Evolutionary conservation across 2,797 vertebrate species (phyloP).

Genomic region (Todus mexicanus): DNA sequence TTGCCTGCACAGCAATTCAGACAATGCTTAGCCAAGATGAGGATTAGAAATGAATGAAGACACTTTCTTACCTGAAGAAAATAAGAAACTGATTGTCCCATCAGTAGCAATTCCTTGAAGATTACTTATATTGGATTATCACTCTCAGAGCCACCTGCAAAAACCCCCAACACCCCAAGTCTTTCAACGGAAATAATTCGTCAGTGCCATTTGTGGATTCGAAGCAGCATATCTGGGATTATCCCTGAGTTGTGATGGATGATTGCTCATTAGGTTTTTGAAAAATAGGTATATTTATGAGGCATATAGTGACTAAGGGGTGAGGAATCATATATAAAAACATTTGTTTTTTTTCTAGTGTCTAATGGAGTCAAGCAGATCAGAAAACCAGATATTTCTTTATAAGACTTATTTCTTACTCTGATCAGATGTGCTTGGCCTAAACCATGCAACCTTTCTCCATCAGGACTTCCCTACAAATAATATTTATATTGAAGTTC

Average conservation of each 20-base stretch:
- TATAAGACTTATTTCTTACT: not conserved
- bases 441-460: not conserved
- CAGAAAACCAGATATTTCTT: not conserved
- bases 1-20: not conserved
- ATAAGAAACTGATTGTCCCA: not conserved
- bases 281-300: not conserved
- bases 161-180: not conserved
- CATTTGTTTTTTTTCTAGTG: not conserved
- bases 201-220: not conserved
- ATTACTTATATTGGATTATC: not conserved
- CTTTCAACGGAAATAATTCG: not conserved
- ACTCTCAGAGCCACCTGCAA: not conserved
- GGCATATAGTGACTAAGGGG: not conserved
- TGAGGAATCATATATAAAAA: not conserved
- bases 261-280: not conserved
- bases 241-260: not conserved
- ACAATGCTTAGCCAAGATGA: not conserved
- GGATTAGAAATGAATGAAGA: not conserved
- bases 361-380: not conserved
- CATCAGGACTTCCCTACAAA: not conserved
- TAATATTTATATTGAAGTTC: not conserved
- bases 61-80: not conserved
- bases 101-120: not conserved
- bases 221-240: not conserved
- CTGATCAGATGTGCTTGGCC: not conserved